Evolutionary conservation across 2,113 vertebrate species (phyloP).

Genomic region (Bothrops jararaca): DNA sequence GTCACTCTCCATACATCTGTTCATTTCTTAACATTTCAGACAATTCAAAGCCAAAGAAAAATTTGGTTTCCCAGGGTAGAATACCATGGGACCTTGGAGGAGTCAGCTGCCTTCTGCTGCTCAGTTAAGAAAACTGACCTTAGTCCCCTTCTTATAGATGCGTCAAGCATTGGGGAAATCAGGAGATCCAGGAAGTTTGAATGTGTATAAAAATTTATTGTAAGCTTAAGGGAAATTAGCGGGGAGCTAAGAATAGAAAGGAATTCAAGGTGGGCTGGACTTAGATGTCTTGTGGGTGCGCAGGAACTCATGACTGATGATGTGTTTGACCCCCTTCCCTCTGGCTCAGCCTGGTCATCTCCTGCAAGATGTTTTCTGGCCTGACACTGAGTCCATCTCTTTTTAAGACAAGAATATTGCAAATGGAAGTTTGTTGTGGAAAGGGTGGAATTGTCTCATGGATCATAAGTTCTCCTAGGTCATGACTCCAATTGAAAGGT

Average conservation of each 20-base stretch:
- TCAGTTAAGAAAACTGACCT: background rate
- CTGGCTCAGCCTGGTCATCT: background rate
- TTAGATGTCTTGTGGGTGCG: background rate
- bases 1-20: constrained; percentile 27
- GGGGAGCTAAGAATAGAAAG: background rate
- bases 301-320: background rate
- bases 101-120: background rate
- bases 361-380: background rate
- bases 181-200: background rate
- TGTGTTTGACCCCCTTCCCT: background rate
- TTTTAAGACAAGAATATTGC: background rate
- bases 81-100: background rate
- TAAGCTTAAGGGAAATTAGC: background rate
- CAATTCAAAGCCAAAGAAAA: background rate
- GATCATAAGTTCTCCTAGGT: background rate
- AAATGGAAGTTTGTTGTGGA: background rate
- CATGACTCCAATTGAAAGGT: background rate
- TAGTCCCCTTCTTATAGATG: background rate
- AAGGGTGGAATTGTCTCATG: background rate
- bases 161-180: background rate
- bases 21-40: background rate
- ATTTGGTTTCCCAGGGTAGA: background rate
- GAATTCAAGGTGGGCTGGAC: background rate
- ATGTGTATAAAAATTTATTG: background rate
- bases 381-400: background rate